Evolutionary conservation across 2,797 vertebrate genomes (phyloP), one percentile per base, ranked within the genome.

Genomic region (Takifugu ocellatus): DNA sequence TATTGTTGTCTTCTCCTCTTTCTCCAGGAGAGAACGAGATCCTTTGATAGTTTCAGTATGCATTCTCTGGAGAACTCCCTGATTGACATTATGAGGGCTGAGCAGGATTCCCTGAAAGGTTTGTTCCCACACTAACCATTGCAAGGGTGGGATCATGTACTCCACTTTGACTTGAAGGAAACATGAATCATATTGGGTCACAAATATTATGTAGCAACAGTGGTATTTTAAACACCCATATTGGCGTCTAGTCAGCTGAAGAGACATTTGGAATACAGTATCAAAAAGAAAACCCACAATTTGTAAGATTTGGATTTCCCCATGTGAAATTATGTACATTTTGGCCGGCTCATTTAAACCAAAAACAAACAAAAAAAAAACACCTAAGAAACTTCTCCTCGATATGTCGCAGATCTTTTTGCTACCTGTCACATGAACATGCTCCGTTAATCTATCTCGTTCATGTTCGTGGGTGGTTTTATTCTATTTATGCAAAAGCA

Each of bases 61-160:
- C 96, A 98, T 80, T 99, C 97, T 81, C 90, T 99, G 91, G 96
- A 99, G 93, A 98, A 94, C 88, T 98, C 96, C 6, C 91, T 99
- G 88, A 98, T 98, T 89, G 97, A 99, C 92, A 99, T 99, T 90
- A 99, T 99, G 96, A 96, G 96, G 92, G 96, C 97, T 84, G 97
- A 99, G 89, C 98, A 96, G 84, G 97, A 99, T 91, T 97, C 96
- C 69, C 92, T 99, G 86, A 99, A 99, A 98, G 97, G 97, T 99
- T 95, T 71, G 82, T 89, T 87, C 78, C 72, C 76, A 78, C 66
- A 74, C 53, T 54, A 67, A 66, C 61, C 66, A 68, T 21, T 46
- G 16, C 44, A 6, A 46, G 17, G 4, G 7, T 6, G 44, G 16
- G 6, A n/a, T 21, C 9, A 2, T n/a, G 6, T 7, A 2, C 1